Conservation (phyloP, 1,140 invertebrate species). For the Liolophura sinensis region DNA sequence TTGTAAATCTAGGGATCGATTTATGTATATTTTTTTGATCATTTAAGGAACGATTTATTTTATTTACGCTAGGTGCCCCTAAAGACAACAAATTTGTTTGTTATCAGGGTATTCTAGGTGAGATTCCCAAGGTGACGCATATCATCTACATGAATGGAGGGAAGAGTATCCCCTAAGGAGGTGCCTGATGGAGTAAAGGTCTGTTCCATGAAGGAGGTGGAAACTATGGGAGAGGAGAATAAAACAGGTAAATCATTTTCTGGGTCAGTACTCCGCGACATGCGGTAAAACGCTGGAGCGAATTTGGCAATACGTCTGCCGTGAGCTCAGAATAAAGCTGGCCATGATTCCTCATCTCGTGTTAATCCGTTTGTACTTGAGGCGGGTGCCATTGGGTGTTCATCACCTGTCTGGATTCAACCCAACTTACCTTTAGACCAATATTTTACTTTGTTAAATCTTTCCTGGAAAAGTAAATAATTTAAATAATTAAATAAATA, state of each 20-base stretch:
- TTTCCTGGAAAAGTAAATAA: neutral
- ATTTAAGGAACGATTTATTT: no score
- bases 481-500: neutral
- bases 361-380: no score
- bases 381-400: no score
- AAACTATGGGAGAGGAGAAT: conserved; percentile 47
- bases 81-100: neutral
- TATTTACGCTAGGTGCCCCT: no score
- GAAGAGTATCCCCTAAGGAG: conserved; percentile 23
- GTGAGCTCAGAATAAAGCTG: neutral
- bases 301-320: neutral
- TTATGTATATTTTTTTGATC: no score
- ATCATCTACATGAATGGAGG: conserved; percentile 85
- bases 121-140: conserved; percentile 63
- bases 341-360: no score
- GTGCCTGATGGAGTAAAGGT: conserved; percentile 39
- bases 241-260: neutral
- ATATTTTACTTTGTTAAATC: neutral
- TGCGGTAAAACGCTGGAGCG: neutral
- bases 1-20: no score
- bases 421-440: neutral
- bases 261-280: neutral
- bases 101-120: conserved; percentile 31
- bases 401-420: no score
- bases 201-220: conserved; percentile 41